A percentile compares a stretch with the other conserved stretches of the same genome.
Conservation (phyloP, 2,113 vertebrate genomes). For the Benitochromis conjunctus region DNA sequence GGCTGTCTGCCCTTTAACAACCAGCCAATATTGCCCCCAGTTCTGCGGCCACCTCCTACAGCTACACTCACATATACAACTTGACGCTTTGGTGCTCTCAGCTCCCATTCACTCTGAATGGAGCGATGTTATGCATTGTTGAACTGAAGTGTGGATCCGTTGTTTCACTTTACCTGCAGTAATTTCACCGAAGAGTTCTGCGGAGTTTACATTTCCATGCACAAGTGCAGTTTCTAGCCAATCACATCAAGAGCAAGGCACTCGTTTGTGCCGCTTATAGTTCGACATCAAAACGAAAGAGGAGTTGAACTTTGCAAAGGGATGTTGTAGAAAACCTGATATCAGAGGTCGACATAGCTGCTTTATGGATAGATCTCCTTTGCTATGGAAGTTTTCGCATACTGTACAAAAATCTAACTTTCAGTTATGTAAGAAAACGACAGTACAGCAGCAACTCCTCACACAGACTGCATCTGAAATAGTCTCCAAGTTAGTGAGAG, state of each 20-base stretch:
- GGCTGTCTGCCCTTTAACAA: neutral
- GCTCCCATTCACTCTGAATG: neutral
- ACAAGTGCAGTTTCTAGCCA: neutral
- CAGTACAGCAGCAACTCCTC: neutral
- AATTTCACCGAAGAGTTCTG: neutral
- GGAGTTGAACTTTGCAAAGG: neutral
- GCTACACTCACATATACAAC: neutral
- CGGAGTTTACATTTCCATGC: neutral
- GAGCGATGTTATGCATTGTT: neutral
- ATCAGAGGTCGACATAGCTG: neutral
- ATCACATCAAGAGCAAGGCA: neutral
- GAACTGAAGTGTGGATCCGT: neutral
- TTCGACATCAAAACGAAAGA: neutral
- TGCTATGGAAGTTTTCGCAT: fast-evolving
- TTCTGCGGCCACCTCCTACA: neutral
- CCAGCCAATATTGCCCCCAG: neutral
- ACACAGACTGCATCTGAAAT: neutral
- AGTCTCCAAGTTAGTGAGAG: neutral
- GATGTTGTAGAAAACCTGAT: neutral
- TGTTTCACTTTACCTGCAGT: neutral
- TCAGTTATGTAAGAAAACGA: neutral
- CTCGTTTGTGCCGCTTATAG: neutral
- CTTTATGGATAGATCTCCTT: neutral
- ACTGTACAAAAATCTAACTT: neutral
- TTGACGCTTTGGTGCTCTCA: neutral